These are phyloP conservation scores for Deilephila elpenor DNA, from an alignment of 2,888 invertebrate species.

Conservation along the genomic window DNA sequence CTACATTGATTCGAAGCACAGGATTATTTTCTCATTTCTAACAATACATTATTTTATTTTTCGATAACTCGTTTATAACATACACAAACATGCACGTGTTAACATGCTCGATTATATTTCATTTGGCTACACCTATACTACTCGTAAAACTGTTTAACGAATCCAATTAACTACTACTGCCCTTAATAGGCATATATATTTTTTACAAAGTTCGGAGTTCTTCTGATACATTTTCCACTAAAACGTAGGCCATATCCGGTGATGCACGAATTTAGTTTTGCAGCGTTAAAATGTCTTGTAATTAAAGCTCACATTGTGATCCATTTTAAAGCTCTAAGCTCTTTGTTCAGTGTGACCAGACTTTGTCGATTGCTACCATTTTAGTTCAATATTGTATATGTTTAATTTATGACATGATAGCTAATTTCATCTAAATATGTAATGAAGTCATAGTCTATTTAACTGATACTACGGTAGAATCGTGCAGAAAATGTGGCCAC, in stretches of 20 bases:
- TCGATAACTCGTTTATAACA: slow-evolving; percentile 78
- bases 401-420: slow-evolving; percentile 28
- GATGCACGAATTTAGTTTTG: slow-evolving; percentile 32
- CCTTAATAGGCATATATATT: slow-evolving; percentile 65
- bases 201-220: slow-evolving; percentile 26
- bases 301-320: slow-evolving; percentile 67
- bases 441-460: slow-evolving; percentile 23
- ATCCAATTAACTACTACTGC: slow-evolving; percentile 74
- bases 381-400: slow-evolving; percentile 32
- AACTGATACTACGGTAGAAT: slow-evolving; percentile 20
- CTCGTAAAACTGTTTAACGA: slow-evolving; percentile 76
- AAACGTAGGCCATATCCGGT: slow-evolving; percentile 68
- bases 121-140: slow-evolving; percentile 75
- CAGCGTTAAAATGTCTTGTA: slow-evolving; percentile 42
- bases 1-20: slow-evolving; percentile 71
- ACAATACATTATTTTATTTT: slow-evolving; percentile 69
- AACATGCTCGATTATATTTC: slow-evolving; percentile 63
- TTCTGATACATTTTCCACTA: slow-evolving; percentile 71
- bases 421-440: slow-evolving; percentile 23
- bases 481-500: slow-evolving; percentile 46
- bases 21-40: slow-evolving; percentile 68
- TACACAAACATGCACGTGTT: slow-evolving; percentile 75
- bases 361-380: slow-evolving; percentile 35
- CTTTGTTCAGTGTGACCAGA: slow-evolving; percentile 50
- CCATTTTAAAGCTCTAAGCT: slow-evolving; percentile 73